Conservation (phyloP, 1,140 invertebrate species). For the Dinoponera quadriceps region DNA sequence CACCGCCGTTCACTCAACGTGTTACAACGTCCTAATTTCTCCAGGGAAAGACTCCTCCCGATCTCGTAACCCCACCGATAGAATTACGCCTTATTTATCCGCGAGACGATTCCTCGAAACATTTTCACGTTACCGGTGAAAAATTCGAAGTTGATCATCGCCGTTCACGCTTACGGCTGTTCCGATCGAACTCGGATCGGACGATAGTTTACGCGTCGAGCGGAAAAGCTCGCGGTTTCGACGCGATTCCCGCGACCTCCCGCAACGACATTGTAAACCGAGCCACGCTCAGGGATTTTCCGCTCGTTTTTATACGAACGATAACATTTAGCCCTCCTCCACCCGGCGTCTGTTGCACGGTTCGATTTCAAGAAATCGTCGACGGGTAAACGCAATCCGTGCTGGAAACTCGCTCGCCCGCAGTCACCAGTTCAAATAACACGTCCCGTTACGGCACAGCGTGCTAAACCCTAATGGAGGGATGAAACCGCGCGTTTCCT, state of each 20-base stretch:
- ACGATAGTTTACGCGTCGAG: too few relatives aligned
- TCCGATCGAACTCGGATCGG: too few relatives aligned
- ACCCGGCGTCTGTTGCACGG: too few relatives aligned
- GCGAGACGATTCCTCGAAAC: not conserved
- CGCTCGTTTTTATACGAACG: not conserved
- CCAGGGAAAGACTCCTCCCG: not conserved
- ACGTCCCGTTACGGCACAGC: slow-evolving; percentile 20
- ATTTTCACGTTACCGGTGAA: too few relatives aligned
- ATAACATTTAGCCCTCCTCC: not conserved
- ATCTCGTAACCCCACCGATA: not conserved
- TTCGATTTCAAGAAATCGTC: slow-evolving; percentile 32
- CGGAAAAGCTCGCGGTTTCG: too few relatives aligned
- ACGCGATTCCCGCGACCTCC: not conserved
- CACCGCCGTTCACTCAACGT: too few relatives aligned
- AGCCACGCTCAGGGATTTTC: too few relatives aligned
- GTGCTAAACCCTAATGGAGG: slow-evolving; percentile 38
- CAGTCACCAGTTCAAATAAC: slow-evolving; percentile 40
- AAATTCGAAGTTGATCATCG: not conserved
- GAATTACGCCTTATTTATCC: not conserved
- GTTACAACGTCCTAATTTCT: not conserved
- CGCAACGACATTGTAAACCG: not conserved
- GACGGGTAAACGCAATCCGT: slow-evolving; percentile 14
- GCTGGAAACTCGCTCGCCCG: slow-evolving; percentile 21
- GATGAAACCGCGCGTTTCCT: slow-evolving; percentile 48
- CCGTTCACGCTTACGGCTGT: too few relatives aligned